Base-by-base conservation (phyloP, 2,888 invertebrate genomes). In the Xestia ashworthii region DNA sequence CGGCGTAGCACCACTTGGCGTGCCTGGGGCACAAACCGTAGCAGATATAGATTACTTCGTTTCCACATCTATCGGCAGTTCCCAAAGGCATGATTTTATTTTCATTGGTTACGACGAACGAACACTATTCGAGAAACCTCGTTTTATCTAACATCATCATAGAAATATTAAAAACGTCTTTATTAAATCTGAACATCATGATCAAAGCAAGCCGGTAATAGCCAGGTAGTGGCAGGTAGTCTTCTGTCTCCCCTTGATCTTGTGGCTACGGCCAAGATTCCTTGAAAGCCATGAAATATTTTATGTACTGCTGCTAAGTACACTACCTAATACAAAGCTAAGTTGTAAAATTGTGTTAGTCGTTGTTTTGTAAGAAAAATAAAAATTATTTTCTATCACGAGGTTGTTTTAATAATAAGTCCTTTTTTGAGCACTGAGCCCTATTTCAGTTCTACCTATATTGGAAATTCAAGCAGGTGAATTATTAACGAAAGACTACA, bases 301-400 rank as follows among this genome's bases (percentile, higher is more conserved):
- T 46, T 8, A 32, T 3, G 32, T 32, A 8, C 16, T 70, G 32
- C 48, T 22, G 1, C 0, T 46, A 62, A 1, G 12, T 44, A 5
- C 12, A 25, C 60, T 16, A 41, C 70, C 3, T 53, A n/a, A 38
- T 44, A 2, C 44, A 38, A 58, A 58, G 25, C 46, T 55, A 64
- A 62, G 44, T 38, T 50, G 22, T 46, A 38, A 19, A n/a, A 70
- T 55, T 71, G 60, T 60, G 50, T 76, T 83, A 84, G 85, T 83
- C 81, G 14, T 80, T 80, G 14, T 72, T 80, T 71, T 80, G 6
- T 73, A 73, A 65, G 76, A 84, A 46, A 81, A 83, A 70, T 85
- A 83, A 84, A 83, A 12, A 64, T 65, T 66, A 72, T 72, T 71
- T 72, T 71, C 3, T 38, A 58, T 66, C 48, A 64, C 2, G 0